Base-by-base conservation (phyloP, 2,888 invertebrate genomes). In the Polyommatus iphigenia region DNA sequence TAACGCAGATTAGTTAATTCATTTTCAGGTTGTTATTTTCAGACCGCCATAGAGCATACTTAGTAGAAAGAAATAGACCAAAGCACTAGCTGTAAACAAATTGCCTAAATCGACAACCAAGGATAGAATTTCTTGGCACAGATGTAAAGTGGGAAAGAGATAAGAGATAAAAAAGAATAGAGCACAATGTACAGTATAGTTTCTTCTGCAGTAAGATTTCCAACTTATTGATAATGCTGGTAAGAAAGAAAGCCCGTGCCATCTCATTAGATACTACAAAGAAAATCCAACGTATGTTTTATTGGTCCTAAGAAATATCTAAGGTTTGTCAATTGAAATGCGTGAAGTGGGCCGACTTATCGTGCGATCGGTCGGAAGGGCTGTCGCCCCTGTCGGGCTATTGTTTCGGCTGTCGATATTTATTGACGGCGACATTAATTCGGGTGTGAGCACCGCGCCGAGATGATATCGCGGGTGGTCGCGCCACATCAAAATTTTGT, bases 371-470 rank as follows among this genome's bases (percentile, higher is more conserved):
- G 86, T 86, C 54, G 54, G 85, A 85, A 86, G 84, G 84, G 83
- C 46, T 81, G 81, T 84, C 83, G 79, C 80, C 82, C 82, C 46
- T 81, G 82, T 84, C 83, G 79, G 81, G 80, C 87, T 86, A 92
- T 92, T 92, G 91, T 92, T 87, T 88, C 86, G 85, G 85, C 87
- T 78, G 91, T 92, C 91, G 90, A 91, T 88, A 88, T 88, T 88
- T 89, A 90, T 92, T 92, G 89, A 92, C 86, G 86, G 86, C 85
- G 87, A 86, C 85, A 84, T 83, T 81, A 82, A 82, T 83, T 85
- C 81, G 83, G 85, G 85, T 80, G 85, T 83, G 82, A 81, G 83
- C 91, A 90, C 90, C 87, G 90, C 91, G 85, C 89, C 85, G 84
- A 82, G 79, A 83, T 81, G 90, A 90, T 90, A 67, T 91, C 91